phyloP scores from a whole-genome alignment of 1,140 invertebrate genomes.

The Aphidius ervi region DNA sequence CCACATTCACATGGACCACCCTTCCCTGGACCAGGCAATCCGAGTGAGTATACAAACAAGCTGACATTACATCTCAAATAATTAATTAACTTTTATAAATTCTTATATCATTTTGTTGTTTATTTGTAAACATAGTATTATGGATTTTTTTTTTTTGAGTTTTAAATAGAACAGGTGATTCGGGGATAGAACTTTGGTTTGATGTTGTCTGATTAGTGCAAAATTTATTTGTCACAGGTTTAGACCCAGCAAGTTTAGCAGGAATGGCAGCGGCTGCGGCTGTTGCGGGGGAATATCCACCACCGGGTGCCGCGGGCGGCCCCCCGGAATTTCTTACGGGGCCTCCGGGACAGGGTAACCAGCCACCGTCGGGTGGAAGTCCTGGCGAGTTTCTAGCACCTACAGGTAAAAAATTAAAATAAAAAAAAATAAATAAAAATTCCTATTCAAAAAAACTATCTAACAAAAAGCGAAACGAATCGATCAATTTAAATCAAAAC shows the following conservation, averaged over 20 bases:
- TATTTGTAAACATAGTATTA: background rate
- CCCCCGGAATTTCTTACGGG: conserved; percentile 58
- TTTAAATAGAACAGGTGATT: conserved; percentile 29
- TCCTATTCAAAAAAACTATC: background rate
- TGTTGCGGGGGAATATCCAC: conserved; percentile 62
- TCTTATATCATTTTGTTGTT: background rate
- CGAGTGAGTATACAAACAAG: conserved; percentile 38
- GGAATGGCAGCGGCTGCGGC: conserved; percentile 63
- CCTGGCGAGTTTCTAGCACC: conserved; percentile 52
- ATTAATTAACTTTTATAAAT: too few species aligned
- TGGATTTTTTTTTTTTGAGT: conserved; percentile 4
- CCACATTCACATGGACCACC: conserved; percentile 70
- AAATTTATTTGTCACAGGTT: conserved; percentile 60
- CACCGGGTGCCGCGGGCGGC: conserved; percentile 58
- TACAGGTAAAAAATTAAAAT: conserved; percentile 40
- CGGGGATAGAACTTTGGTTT: conserved; percentile 43
- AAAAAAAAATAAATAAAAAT: background rate
- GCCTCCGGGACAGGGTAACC: conserved; percentile 57
- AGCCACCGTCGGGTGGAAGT: conserved; percentile 52
- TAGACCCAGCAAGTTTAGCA: conserved; percentile 62
- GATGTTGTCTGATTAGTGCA: conserved; percentile 46
- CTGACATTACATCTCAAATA: background rate
- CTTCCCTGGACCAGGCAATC: conserved; percentile 68
- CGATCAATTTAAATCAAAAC: too few species aligned
- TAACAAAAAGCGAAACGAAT: too few species aligned